Conservation (phyloP, 2,113 vertebrate species). For the Struthidea cinerea region DNA sequence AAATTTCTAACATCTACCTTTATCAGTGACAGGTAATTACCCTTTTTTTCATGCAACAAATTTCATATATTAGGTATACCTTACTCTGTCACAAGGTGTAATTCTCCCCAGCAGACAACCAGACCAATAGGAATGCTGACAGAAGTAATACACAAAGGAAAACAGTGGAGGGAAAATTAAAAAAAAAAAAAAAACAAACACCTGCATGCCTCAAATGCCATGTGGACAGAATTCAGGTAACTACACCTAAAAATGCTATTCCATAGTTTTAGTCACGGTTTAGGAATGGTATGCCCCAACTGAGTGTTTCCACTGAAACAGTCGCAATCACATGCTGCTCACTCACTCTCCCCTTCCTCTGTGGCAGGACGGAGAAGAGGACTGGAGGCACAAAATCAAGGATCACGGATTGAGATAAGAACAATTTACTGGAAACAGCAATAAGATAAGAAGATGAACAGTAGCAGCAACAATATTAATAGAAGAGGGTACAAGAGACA, state of each 20-base stretch:
- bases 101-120: background rate
- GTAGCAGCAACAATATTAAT: background rate
- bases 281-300: background rate
- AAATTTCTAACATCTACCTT: background rate
- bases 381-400: background rate
- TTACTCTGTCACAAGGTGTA: background rate
- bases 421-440: background rate
- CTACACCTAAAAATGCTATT: background rate
- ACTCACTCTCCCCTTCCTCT: background rate
- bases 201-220: background rate
- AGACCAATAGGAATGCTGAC: background rate
- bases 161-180: background rate
- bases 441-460: background rate
- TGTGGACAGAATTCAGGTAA: background rate
- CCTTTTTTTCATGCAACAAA: background rate
- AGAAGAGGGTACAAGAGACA: background rate
- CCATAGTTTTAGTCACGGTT: background rate
- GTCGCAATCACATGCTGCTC: accelerated
- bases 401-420: background rate
- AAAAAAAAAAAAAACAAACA: background rate
- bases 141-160: background rate
- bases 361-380: too few relatives aligned
- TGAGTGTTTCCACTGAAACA: background rate
- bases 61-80: background rate
- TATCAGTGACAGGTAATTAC: background rate